A percentile compares a stretch with the other conserved stretches of the same genome.
Conservation (phyloP, 2,888 invertebrate genomes). For the Drosophila tanythrix region DNA sequence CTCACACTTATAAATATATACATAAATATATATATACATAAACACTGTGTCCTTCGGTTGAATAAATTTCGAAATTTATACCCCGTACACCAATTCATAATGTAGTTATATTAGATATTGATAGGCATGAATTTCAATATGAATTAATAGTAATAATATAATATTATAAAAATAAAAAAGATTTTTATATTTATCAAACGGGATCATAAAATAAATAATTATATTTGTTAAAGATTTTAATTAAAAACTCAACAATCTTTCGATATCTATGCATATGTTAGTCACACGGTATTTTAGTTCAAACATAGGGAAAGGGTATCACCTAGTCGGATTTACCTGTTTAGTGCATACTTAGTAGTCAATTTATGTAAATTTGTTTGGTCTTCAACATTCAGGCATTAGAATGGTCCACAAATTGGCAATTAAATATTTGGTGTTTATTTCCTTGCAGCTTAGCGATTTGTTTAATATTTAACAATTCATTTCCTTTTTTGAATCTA, state of each 20-base stretch:
- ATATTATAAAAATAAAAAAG: not conserved
- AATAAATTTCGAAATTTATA: not conserved
- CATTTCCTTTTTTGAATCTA: conserved; percentile 32
- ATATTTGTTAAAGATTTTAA: not conserved
- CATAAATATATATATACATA: not conserved
- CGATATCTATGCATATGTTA: not conserved
- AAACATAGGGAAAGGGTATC: not conserved
- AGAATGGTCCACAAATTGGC: conserved; percentile 20
- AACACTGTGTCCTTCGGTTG: not conserved
- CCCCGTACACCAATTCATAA: not conserved
- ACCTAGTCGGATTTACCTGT: not conserved
- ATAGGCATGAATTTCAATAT: not conserved
- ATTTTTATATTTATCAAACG: not conserved
- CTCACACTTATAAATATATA: not conserved
- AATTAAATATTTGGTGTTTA: conserved; percentile 32
- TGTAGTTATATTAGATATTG: not conserved
- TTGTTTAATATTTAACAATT: conserved; percentile 40
- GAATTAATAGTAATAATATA: not conserved
- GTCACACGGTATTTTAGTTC: not conserved
- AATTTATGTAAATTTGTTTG: conserved; percentile 51
- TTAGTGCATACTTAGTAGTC: not conserved
- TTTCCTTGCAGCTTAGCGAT: conserved; percentile 14
- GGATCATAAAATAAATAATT: not conserved
- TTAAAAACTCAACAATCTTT: not conserved
- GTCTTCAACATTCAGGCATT: conserved; percentile 19